Base-by-base conservation (phyloP, 2,888 invertebrate species). In the Polyommatus icarus region DNA sequence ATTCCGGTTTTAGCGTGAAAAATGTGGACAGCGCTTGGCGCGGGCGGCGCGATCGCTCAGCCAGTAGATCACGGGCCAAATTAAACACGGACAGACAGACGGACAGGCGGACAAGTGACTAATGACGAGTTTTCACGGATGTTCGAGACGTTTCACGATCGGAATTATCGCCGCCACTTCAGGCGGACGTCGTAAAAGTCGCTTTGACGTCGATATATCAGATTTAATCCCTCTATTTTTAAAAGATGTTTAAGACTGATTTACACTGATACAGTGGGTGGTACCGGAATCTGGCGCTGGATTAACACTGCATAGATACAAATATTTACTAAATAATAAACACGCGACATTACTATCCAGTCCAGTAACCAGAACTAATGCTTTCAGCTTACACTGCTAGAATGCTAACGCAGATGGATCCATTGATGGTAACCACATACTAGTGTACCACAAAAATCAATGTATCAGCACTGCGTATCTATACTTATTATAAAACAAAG, bases 1-100 rank as follows among this genome's bases (percentile, higher is more conserved):
- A 86, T 86, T 80, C 86, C 86, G 81, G 82, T 88, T 88, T 88
- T 90, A 89, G 89, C 84, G 82, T 85, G 85, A 87, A 83, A 84
- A 85, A 83, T 83, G 78, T 77, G 77, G 54, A 80, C 73, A 76
- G 72, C 77, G 77, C 78, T 76, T 40, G 46, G 40, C 78, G 78
- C 78, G 76, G 78, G 76, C 72, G 71, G 36, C 72, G 73, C 79
- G 36, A 78, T 78, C 78, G 76, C 77, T 79, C 76, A 73, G 24
- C 71, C 29, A 12, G 46, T 24, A 73, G 20, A 54, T 75, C 75
- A 75, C 54, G 24, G 73, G 46, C 75, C 20, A 50, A 20, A 29
- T 54, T 50, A 24, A 50, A 54, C 73, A 72, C 72, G 12, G 73
- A 73, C 73, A 50, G 75, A 54, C 75, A 54, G 40, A 59, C 59